Base-by-base conservation (phyloP, 2,797 vertebrate species). In the Distichodus sexfasciatus region DNA sequence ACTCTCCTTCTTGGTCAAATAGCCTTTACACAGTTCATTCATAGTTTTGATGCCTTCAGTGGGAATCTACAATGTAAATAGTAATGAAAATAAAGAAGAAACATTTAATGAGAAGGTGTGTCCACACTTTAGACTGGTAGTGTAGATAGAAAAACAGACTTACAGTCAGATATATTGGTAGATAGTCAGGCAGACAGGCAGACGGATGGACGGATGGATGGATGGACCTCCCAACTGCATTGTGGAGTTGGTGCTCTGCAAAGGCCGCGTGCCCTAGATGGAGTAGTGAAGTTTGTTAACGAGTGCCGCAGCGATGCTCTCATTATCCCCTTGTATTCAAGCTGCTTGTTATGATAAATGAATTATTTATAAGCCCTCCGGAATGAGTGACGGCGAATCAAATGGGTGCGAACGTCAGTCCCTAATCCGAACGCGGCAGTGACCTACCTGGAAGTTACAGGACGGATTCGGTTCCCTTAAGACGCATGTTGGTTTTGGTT, bases 221-320 rank as follows among this genome's bases (percentile, higher is more conserved):
- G 58, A 46, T 14, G 64, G 60, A 23, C 38, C 40, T 40, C 57
- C 6, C 28, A 11, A 5, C 9, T 40, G 14, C 24, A 19, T 6
- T 38, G 17, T 6, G 9, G 6, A 8, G 6, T 36, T 36, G 17
- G 14, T 24, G 33, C 44, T 57, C 61, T 44, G 0, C 14, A 17
- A 44, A 43, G 61, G 50, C 23, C 9, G 36, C 46, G 10, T 58
- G 58, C 40, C 69, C 65, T 43, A 72, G 62, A 72, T 59, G 33
- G 19, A 40, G 21, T 38, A 38, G 62, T 47, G 48, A 15, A 55
- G 35, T 67, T 58, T 67, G 54, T 53, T 70, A 71, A 63, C 67
- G 41, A 74, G 65, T 35, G 31, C 41, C 29, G 31, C 14, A 57
- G n/a, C 53, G 26, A 67, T 33, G 35, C 24, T 23, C 43, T 76